phyloP scores from a whole-genome alignment of 1,140 invertebrate species.

The Diachasmimorpha longicaudata region DNA sequence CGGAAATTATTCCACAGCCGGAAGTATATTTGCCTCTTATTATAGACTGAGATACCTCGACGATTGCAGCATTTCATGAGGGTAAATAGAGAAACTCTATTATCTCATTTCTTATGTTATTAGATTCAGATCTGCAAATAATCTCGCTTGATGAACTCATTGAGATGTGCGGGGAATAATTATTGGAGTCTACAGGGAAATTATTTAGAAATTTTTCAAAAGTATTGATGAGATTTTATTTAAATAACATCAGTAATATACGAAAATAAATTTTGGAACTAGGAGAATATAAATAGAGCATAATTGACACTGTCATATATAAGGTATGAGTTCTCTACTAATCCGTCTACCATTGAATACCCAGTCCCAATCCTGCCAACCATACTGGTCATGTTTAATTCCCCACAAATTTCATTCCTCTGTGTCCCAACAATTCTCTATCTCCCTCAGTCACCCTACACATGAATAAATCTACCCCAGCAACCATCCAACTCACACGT shows the following conservation, averaged over 20 bases:
- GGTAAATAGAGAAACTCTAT: background rate
- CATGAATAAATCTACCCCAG: background rate
- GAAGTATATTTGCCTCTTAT: slow-evolving; percentile 43
- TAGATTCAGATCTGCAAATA: background rate
- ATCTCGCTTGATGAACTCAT: too few relatives aligned
- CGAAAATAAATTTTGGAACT: too few relatives aligned
- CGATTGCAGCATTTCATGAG: background rate
- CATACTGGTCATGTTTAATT: background rate
- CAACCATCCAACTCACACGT: background rate
- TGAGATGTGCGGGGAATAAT: background rate
- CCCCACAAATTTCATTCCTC: background rate
- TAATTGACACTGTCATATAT: too few relatives aligned
- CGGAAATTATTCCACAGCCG: background rate
- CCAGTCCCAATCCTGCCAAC: too few relatives aligned
- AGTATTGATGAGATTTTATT: too few relatives aligned
- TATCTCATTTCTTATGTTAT: background rate
- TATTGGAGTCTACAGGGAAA: background rate
- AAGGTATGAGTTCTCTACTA: too few relatives aligned
- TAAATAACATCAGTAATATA: too few relatives aligned
- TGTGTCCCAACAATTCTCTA: background rate
- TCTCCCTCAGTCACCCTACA: background rate
- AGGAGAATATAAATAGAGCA: too few relatives aligned
- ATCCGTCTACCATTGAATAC: too few relatives aligned
- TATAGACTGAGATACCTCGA: slow-evolving; percentile 29
- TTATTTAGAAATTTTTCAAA: too few relatives aligned